phyloP scores from a whole-genome alignment of 2,113 vertebrate genomes.

The Eonycteris spelaea region DNA sequence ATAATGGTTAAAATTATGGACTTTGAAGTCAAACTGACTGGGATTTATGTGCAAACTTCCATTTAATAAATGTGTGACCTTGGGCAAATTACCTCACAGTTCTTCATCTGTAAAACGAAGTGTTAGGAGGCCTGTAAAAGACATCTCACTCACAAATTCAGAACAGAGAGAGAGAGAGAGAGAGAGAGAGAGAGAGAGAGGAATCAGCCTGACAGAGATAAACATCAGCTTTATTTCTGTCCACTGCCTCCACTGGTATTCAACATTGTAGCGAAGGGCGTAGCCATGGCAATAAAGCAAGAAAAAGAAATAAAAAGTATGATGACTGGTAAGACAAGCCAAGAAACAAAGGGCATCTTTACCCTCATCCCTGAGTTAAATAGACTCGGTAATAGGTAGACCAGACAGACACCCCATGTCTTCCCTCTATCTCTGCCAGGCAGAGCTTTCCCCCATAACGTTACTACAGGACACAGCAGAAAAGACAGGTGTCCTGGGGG shows the following conservation, averaged over 20 bases:
- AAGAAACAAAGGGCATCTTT: background rate
- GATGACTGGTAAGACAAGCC: background rate
- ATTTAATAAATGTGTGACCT: background rate
- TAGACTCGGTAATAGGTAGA: background rate
- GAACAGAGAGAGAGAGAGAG: background rate
- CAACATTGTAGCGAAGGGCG: background rate
- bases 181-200: no score
- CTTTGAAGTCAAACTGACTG: background rate
- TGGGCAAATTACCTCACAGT: background rate
- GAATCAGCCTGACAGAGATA: background rate
- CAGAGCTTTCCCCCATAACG: background rate
- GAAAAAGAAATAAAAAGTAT: background rate
- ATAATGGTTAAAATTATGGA: background rate
- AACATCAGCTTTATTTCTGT: background rate
- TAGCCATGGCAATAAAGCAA: constrained; percentile 13
- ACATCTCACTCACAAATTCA: background rate
- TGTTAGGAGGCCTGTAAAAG: background rate
- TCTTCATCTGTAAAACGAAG: background rate
- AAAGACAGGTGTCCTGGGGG: background rate
- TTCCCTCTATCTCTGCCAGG: background rate
- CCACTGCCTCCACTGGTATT: no score
- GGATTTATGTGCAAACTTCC: background rate
- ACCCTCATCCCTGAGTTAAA: background rate
- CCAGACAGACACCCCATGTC: background rate
- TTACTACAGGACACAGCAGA: background rate